Percentiles rank a stretch among this genome's conserved stretches.
phyloP scores from a whole-genome alignment of 2,113 vertebrate genomes.

The Pituophis catenifer region DNA sequence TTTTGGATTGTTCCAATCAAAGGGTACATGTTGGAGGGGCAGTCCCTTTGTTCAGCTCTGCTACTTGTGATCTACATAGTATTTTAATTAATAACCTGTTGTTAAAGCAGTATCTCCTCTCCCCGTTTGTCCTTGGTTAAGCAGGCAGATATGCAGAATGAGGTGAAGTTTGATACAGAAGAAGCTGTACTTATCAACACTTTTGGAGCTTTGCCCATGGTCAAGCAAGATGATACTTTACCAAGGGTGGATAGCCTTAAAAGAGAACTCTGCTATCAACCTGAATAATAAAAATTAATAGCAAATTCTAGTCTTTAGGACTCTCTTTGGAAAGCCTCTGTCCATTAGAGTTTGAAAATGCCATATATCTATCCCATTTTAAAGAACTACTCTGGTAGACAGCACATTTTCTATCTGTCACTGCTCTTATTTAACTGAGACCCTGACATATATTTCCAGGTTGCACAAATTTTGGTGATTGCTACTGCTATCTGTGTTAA shows the following conservation, averaged over 20 bases:
- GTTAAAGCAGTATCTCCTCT: neutral
- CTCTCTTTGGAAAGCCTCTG: too few relatives aligned
- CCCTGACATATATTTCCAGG: neutral
- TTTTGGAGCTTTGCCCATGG: neutral
- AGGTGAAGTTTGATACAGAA: neutral
- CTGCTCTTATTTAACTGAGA: neutral
- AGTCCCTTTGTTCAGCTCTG: neutral
- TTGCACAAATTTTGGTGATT: neutral
- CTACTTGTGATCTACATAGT: neutral
- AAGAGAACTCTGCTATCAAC: neutral
- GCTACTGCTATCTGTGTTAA: neutral
- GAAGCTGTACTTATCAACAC: neutral
- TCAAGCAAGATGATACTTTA: neutral
- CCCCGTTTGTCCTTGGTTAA: neutral
- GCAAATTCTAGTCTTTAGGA: too few relatives aligned
- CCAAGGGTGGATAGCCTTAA: neutral
- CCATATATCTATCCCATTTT: neutral
- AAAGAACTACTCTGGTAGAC: neutral
- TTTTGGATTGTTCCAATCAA: neutral
- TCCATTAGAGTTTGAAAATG: too few relatives aligned
- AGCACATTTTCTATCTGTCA: neutral
- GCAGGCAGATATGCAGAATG: neutral
- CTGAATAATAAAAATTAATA: too few relatives aligned
- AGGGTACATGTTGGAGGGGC: neutral
- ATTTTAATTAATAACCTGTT: neutral